These are phyloP conservation scores for Oreochromis aureus DNA, from an alignment of 2,113 vertebrate genomes.

Conservation along the genomic window DNA sequence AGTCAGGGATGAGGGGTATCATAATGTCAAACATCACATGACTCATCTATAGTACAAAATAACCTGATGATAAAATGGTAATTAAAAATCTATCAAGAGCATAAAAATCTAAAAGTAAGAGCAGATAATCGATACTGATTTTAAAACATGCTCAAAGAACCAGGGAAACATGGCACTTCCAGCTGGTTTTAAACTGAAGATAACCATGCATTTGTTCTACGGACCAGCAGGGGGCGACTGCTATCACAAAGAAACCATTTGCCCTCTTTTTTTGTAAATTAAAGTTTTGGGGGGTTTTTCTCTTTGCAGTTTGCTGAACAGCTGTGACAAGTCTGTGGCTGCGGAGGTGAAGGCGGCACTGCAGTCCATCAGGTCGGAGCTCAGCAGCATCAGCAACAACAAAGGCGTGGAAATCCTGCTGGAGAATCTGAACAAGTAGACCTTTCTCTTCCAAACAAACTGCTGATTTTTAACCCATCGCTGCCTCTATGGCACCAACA, in stretches of 20 bases:
- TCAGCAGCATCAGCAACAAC: slow-evolving; percentile 68
- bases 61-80: not conserved
- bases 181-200: not conserved
- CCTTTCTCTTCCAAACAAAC: not conserved
- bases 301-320: slow-evolving; percentile 81
- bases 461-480: not conserved
- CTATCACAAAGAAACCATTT: accelerated
- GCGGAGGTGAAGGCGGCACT: slow-evolving; percentile 78
- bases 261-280: not conserved
- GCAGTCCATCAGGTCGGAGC: slow-evolving; percentile 70
- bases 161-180: not conserved
- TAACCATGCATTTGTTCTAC: not conserved
- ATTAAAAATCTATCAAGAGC: not conserved
- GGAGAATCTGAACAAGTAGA: slow-evolving; percentile 78
- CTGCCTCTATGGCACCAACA: not conserved
- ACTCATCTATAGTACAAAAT: not conserved
- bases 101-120: not conserved
- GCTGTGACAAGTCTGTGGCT: slow-evolving; percentile 72
- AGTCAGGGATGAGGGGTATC: not conserved
- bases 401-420: slow-evolving; percentile 83
- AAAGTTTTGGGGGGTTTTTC: not conserved
- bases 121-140: not conserved
- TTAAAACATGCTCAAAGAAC: not conserved
- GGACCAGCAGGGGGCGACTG: not conserved
- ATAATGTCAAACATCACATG: not conserved